These are phyloP conservation scores for human DNA, from an alignment of 2,113 vertebrate genomes.

Conservation along the genomic window DNA sequence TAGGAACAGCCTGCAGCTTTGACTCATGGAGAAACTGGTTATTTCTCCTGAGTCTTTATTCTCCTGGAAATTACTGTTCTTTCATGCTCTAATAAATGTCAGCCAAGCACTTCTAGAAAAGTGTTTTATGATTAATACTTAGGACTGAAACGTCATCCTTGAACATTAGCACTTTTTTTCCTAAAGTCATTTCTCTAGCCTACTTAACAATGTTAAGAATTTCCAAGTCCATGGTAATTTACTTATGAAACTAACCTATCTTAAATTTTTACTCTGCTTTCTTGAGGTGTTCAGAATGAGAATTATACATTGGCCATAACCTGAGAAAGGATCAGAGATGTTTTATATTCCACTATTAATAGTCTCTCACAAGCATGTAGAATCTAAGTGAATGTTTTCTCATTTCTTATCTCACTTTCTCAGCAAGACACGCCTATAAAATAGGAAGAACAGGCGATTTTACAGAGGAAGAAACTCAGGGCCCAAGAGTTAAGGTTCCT, in stretches of 20 bases:
- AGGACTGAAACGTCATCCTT: not conserved
- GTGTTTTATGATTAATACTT: not conserved
- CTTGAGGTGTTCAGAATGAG: not conserved
- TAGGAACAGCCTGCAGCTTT: not conserved
- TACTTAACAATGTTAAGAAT: not conserved
- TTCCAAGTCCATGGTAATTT: not conserved
- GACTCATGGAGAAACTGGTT: not conserved
- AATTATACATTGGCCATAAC: not conserved
- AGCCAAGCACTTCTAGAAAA: not conserved
- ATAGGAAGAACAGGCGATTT: not conserved
- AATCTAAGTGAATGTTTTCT: not conserved
- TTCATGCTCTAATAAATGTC: not conserved
- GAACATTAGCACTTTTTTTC: not conserved
- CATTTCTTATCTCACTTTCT: not conserved
- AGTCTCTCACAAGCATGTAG: not conserved
- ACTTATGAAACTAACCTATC: not conserved
- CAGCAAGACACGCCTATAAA: not conserved
- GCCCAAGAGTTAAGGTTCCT: not conserved
- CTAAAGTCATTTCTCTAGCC: not conserved
- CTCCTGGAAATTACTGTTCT: constrained; percentile 6
- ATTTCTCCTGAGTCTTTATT: not conserved
- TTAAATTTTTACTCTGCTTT: constrained; percentile 37
- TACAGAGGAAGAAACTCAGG: not conserved
- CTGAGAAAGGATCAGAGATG: not conserved
- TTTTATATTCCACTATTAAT: constrained; percentile 1